Conservation (phyloP, 2,888 invertebrate species). For the Helicoverpa assulta region DNA sequence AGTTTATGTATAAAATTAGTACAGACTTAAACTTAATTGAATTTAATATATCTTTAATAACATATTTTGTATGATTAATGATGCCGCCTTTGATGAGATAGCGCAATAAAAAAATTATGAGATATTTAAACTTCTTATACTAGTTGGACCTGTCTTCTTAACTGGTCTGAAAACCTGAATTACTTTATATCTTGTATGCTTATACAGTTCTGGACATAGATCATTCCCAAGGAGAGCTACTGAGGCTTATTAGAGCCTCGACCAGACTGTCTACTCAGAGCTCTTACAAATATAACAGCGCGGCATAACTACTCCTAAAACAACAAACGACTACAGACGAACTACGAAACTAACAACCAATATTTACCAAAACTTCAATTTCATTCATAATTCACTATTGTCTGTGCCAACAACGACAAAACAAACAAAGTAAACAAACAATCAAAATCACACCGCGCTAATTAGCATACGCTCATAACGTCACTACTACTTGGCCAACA, state of each 20-base stretch:
- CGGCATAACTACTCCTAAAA: conserved; percentile 16
- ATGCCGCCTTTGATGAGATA: too few species aligned
- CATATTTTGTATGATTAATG: too few species aligned
- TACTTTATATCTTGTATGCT: too few species aligned
- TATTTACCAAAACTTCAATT: conserved; percentile 62
- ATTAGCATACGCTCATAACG: conserved; percentile 72
- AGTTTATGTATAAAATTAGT: conserved; percentile 33
- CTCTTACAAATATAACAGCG: conserved; percentile 20
- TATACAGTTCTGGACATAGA: too few species aligned
- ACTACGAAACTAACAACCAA: conserved; percentile 46
- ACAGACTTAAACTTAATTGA: neutral
- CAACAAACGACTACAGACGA: conserved; percentile 31
- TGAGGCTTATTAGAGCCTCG: neutral
- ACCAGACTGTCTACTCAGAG: conserved; percentile 2
- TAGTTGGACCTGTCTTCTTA: too few species aligned
- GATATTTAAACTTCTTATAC: too few species aligned
- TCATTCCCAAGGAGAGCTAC: neutral
- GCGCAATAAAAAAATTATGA: too few species aligned
- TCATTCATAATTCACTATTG: conserved; percentile 68
- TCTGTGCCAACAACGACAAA: conserved; percentile 59
- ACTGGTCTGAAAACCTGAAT: too few species aligned
- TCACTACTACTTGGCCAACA: conserved; percentile 65
- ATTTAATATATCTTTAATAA: neutral
- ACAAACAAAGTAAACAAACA: conserved; percentile 56
- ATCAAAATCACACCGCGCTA: conserved; percentile 70